Evolutionary conservation across 2,888 invertebrate species (phyloP), one percentile per base, ranked within the genome.

Genomic region (Drosophila kokeensis): DNA sequence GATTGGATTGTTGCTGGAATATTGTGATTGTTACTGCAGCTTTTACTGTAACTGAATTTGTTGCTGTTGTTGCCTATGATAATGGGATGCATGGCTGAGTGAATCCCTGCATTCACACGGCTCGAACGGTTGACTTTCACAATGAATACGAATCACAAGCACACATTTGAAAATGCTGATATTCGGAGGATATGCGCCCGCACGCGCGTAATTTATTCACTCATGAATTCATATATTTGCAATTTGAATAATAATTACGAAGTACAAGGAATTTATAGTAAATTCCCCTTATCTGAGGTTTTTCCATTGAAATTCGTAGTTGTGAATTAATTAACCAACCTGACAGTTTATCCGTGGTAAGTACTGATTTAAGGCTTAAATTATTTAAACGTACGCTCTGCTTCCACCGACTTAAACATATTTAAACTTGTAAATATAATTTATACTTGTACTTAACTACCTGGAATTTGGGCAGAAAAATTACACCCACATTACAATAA

Each of bases 61-160:
- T 24, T 38, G 36, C 15, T 60, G 32, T 40, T 48, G 42, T 49
- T 36, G 30, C 7, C 24, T 24, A 30, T 64, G 66, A 50, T 73
- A 65, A 79, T 71, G 61, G 18, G 64, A 45, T 79, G 79, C 61
- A 61, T 62, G 55, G 48, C 42, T 69, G 69, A 69, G 38, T 66
- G 60, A 69, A 61, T 55, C 61, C 49, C 42, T 38, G 48, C 40
- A 34, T 32, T 55, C 38, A 32, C n/a, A 40, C 57, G 62, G 45
- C 45, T 66, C 45, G 7, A 55, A 53, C 75, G 64, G 67, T 75
- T 61, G 74, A 50, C 61, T 55, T 70, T 52, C 45, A 67, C 66
- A 63, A 0, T 24, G 11, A 27, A 48, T 18, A 21, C 54, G 0
- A n/a, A 48, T 32, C 7, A 8, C 11, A 40, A 5, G 10, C n/a